phyloP scores from a whole-genome alignment of 1,140 invertebrate genomes.

The Zaprionus capensis region DNA sequence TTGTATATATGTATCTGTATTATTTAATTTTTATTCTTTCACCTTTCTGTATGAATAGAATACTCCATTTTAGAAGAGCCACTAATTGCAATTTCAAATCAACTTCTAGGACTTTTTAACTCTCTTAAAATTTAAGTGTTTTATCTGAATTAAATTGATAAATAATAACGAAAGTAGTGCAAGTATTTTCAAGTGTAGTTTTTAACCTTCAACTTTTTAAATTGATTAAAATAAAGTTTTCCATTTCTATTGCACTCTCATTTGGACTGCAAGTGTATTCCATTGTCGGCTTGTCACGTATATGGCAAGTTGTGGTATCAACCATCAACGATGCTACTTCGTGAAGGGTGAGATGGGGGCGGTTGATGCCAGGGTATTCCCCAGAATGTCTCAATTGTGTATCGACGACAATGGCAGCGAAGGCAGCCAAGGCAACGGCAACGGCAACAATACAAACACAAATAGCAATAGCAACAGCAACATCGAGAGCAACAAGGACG shows the following conservation, averaged over 20 bases:
- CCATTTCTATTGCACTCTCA: not conserved
- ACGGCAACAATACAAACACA: slow-evolving; percentile 22
- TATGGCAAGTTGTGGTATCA: not conserved
- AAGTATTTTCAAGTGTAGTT: not conserved
- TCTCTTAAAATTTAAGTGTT: too few species aligned
- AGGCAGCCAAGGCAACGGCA: slow-evolving; percentile 57
- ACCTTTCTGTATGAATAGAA: too few species aligned
- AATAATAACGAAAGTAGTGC: too few species aligned
- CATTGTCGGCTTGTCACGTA: not conserved
- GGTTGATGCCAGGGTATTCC: slow-evolving; percentile 69
- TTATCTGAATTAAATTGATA: too few species aligned
- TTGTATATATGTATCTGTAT: too few species aligned
- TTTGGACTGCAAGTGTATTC: not conserved
- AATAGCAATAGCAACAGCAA: slow-evolving; percentile 30
- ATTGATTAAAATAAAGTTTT: too few species aligned
- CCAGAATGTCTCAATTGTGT: slow-evolving; percentile 79
- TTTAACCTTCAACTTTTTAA: too few species aligned
- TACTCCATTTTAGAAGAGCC: too few species aligned
- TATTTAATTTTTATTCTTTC: too few species aligned
- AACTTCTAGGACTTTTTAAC: too few species aligned
- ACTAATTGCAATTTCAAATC: too few species aligned
- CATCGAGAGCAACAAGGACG: slow-evolving; percentile 5
- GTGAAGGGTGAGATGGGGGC: not conserved
- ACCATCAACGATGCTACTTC: not conserved
- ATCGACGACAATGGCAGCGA: slow-evolving; percentile 31